Percentiles rank a stretch among this genome's conserved stretches.
phyloP scores from a whole-genome alignment of 2,888 invertebrate species.

The Cephus nigrinus region DNA sequence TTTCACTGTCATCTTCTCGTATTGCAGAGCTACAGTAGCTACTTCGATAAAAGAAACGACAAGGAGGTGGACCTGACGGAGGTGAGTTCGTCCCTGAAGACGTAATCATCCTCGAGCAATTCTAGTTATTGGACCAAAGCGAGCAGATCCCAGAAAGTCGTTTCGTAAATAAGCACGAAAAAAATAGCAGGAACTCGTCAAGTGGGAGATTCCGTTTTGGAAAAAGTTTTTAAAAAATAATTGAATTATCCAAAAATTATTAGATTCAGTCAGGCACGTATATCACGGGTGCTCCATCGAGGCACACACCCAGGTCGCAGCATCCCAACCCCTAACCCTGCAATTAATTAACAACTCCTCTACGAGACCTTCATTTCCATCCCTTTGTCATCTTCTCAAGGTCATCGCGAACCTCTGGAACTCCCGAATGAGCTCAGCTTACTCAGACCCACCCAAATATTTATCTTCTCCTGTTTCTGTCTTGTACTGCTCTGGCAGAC shows the following conservation, averaged over 20 bases:
- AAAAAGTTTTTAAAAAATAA: not conserved
- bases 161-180: not conserved
- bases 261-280: not conserved
- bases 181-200: not conserved
- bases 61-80: conserved; percentile 56
- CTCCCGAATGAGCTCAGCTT: not conserved
- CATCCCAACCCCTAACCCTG: not conserved
- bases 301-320: not conserved
- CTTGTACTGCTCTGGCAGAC: not conserved
- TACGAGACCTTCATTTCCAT: not conserved
- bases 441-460: not conserved
- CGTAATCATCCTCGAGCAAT: not conserved
- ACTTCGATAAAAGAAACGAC: conserved; percentile 69
- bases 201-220: not conserved
- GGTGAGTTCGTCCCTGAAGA: conserved; percentile 39
- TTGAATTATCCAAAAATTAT: not conserved
- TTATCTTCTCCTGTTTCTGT: not conserved
- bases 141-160: not conserved
- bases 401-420: not conserved
- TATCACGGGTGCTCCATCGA: not conserved
- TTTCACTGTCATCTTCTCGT: conserved; percentile 78
- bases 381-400: not conserved
- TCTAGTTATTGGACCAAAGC: not conserved
- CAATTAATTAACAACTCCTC: not conserved
- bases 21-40: conserved; percentile 76